A percentile compares a stretch with the other conserved stretches of the same genome.
Conservation (phyloP, 2,888 invertebrate genomes). For the Drosophila multiciliata region DNA sequence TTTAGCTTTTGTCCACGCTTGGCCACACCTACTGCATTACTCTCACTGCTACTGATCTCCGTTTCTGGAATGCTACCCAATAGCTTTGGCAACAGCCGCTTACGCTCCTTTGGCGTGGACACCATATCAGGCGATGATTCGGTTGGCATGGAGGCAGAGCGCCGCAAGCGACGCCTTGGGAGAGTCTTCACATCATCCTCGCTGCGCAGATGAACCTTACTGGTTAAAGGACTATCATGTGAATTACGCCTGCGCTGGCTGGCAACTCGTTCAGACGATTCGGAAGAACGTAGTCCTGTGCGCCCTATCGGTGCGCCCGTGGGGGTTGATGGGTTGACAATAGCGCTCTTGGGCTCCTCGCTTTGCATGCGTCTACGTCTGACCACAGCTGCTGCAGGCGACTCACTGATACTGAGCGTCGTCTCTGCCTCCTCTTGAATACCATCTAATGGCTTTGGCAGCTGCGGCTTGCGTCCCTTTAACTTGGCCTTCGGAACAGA, state of each 20-base stretch:
- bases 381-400: neutral
- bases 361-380: neutral
- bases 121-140: constrained; percentile 9
- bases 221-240: neutral
- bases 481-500: constrained; percentile 28
- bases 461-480: constrained; percentile 3
- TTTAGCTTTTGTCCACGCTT: constrained; percentile 5
- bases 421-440: constrained; percentile 29
- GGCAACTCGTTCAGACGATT: neutral
- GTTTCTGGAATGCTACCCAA: constrained; percentile 31
- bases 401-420: constrained; percentile 9
- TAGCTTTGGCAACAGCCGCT: constrained; percentile 1
- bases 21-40: neutral
- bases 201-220: constrained; percentile 11
- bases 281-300: neutral
- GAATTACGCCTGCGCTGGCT: neutral
- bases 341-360: neutral
- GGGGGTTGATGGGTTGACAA: neutral
- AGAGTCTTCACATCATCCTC: neutral
- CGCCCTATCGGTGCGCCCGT: neutral
- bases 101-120: constrained; percentile 37
- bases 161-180: constrained; percentile 6
- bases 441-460: constrained; percentile 11
- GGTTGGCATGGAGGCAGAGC: constrained; percentile 38
- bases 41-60: constrained; percentile 7